These are phyloP conservation scores for Listronotus bonariensis DNA, from an alignment of 1,140 invertebrate species.

Conservation along the genomic window DNA sequence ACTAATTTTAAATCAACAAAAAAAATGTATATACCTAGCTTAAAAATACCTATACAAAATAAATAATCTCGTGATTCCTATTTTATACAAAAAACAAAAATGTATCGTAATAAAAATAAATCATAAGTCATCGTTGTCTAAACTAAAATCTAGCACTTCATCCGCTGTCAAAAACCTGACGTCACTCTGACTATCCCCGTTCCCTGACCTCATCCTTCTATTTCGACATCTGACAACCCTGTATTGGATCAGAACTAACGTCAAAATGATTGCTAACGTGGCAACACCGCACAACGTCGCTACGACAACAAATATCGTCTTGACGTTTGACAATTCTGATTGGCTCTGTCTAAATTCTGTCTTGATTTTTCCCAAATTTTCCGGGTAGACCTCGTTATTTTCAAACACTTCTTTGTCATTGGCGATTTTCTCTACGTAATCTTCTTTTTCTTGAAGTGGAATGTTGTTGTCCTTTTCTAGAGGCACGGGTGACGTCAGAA, in stretches of 20 bases:
- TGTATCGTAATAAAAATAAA: background rate
- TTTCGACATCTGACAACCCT: constrained; percentile 2
- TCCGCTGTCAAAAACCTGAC: constrained; percentile 63
- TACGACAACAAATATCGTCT: constrained; percentile 5
- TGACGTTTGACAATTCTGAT: background rate
- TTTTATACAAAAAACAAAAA: background rate
- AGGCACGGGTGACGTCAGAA: constrained; percentile 4
- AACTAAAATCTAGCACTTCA: constrained; percentile 61
- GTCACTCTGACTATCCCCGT: constrained; percentile 57
- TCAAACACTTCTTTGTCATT: constrained; percentile 4
- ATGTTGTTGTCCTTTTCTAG: constrained; percentile 14
- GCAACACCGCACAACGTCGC: constrained; percentile 5
- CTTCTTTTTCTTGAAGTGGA: constrained; percentile 18
- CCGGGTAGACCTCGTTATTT: background rate
- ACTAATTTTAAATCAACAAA: too few species aligned
- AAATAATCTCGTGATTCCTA: too few species aligned
- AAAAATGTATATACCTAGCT: too few species aligned
- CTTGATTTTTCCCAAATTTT: constrained; percentile 16
- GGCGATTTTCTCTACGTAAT: constrained; percentile 21
- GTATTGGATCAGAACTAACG: constrained; percentile 9
- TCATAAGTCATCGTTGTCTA: constrained; percentile 50
- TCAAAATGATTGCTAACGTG: constrained; percentile 10
- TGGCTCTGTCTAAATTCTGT: constrained; percentile 15
- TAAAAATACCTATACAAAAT: too few species aligned
- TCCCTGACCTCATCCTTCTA: constrained; percentile 21